A percentile compares a stretch with the other conserved stretches of the same genome.
Conservation (phyloP, 1,140 invertebrate species). For the Eupristina koningsbergeri region DNA sequence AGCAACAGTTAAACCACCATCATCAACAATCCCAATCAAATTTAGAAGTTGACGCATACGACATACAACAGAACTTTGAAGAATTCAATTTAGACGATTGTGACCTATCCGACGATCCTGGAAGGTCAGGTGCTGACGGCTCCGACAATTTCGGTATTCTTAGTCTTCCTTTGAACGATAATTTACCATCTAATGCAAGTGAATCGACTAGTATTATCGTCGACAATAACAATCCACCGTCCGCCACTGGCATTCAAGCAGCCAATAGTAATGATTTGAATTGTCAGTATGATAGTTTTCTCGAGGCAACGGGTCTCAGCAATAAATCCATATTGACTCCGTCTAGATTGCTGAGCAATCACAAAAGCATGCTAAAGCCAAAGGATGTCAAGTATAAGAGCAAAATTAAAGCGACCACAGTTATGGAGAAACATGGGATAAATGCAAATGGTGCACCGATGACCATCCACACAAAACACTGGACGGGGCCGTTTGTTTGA, state of each 20-base stretch:
- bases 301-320: slow-evolving; percentile 85
- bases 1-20: not conserved
- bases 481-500: slow-evolving; percentile 75
- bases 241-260: not conserved
- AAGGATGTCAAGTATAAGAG: slow-evolving; percentile 81
- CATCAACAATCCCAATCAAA: not conserved
- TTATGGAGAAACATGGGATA: slow-evolving; percentile 67
- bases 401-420: slow-evolving; percentile 68
- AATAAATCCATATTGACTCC: slow-evolving; percentile 86
- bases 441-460: slow-evolving; percentile 51
- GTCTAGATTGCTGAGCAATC: slow-evolving; percentile 81
- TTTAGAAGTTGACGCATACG: slow-evolving; percentile 48
- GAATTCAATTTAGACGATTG: slow-evolving; percentile 86
- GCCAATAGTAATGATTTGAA: slow-evolving; percentile 41
- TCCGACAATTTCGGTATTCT: slow-evolving; percentile 72
- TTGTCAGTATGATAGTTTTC: slow-evolving; percentile 78
- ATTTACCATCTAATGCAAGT: no score
- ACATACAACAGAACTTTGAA: slow-evolving; percentile 83
- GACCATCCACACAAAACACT: slow-evolving; percentile 65
- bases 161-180: not conserved
- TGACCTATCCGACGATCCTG: slow-evolving; percentile 78
- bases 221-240: not conserved
- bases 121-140: slow-evolving; percentile 75
- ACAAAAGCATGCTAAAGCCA: slow-evolving; percentile 83
- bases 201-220: not conserved